Conservation (phyloP, 2,113 vertebrate species). For the Dipodomys merriami region DNA sequence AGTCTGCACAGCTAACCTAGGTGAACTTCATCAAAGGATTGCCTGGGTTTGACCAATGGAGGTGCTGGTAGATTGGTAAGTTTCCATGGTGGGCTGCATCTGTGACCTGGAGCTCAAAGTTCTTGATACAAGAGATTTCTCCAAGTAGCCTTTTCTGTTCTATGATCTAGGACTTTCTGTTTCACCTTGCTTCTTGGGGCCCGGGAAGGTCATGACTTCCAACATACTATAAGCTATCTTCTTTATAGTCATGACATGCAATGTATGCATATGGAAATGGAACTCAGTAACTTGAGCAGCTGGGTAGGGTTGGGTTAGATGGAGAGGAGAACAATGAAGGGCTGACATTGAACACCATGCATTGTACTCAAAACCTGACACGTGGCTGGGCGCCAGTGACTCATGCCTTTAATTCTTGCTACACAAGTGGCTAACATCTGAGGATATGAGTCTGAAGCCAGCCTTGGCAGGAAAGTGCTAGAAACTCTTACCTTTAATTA, state of each 20-base stretch:
- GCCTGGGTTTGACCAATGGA: neutral
- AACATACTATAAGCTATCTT: neutral
- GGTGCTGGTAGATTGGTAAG: neutral
- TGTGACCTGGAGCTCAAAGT: neutral
- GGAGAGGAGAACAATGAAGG: too few species aligned
- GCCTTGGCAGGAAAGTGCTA: too few species aligned
- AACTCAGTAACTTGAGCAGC: too few species aligned
- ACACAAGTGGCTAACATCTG: too few species aligned
- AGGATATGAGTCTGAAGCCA: too few species aligned
- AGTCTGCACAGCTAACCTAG: neutral
- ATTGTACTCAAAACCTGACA: too few species aligned
- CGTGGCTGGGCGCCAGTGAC: too few species aligned
- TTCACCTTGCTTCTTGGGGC: neutral
- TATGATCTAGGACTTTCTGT: neutral
- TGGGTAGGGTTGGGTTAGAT: too few species aligned
- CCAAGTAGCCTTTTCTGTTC: neutral
- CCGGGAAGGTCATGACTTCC: neutral
- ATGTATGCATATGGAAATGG: too few species aligned
- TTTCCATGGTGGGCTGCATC: neutral
- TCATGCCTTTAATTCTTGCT: too few species aligned
- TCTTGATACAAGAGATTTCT: neutral
- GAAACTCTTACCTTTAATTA: too few species aligned
- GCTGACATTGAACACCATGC: too few species aligned
- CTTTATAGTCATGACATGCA: neutral
- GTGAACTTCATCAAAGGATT: neutral